Evolutionary conservation across 2,888 invertebrate species (phyloP).

Genomic region (Epirrita christyi): DNA sequence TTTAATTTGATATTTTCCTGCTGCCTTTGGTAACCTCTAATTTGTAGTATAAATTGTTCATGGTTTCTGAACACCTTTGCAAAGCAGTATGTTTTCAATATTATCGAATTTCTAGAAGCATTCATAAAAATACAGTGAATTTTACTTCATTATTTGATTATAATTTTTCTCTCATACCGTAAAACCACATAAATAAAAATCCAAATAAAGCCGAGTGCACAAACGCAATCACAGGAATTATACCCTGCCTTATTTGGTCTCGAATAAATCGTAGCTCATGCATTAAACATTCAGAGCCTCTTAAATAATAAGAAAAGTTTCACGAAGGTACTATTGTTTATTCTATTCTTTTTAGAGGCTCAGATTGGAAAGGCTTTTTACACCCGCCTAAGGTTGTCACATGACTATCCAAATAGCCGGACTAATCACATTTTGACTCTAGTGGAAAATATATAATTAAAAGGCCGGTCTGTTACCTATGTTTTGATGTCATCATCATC

Average conservation of each 20-base stretch:
- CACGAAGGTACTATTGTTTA: slow-evolving; percentile 74
- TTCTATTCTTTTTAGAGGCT: slow-evolving; percentile 73
- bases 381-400: slow-evolving; percentile 42
- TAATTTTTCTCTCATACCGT: slow-evolving; percentile 5
- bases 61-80: not conserved
- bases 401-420: slow-evolving; percentile 3
- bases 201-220: slow-evolving; percentile 52
- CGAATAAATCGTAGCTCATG: slow-evolving; percentile 72
- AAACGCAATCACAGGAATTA: slow-evolving; percentile 67
- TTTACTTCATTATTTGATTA: not conserved
- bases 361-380: slow-evolving; percentile 81
- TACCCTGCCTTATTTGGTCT: slow-evolving; percentile 64
- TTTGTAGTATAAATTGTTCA: too few species aligned
- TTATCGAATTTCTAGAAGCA: not conserved
- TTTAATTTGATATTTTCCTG: too few species aligned
- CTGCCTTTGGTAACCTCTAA: too few species aligned
- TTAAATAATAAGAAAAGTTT: slow-evolving; percentile 81
- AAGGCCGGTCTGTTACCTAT: too few species aligned
- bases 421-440: not conserved
- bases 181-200: slow-evolving; percentile 27
- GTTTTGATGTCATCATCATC: too few species aligned
- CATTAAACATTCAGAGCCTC: slow-evolving; percentile 76
- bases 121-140: not conserved
- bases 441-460: too few species aligned
- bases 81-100: not conserved